phyloP scores from a whole-genome alignment of 64 coral and sea anemone species.

The Platygyra sinensis region DNA sequence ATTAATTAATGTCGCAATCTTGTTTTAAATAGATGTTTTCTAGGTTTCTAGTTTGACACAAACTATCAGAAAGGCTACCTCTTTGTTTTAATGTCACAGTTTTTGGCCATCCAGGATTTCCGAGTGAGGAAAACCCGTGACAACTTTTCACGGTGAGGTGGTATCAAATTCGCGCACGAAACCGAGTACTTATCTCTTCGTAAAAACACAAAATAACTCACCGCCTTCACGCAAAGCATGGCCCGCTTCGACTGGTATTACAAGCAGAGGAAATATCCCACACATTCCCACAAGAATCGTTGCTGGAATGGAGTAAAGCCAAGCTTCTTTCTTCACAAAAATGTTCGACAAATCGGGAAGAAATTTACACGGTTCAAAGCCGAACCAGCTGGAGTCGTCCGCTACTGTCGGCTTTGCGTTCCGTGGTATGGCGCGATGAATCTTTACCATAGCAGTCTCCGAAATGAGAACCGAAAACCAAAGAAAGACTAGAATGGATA shows the following conservation, averaged over 20 bases:
- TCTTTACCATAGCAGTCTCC: conserved; percentile 81
- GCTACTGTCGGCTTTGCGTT: conserved; percentile 43
- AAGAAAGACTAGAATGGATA: neutral
- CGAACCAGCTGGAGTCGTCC: conserved; percentile 19
- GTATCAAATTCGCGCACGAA: neutral
- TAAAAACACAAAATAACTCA: conserved; percentile 10
- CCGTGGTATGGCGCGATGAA: conserved; percentile 77
- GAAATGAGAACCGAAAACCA: conserved; percentile 19
- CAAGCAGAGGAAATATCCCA: conserved; percentile 90
- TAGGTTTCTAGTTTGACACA: neutral
- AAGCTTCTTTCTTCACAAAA: conserved; percentile 85
- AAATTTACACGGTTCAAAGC: conserved; percentile 54
- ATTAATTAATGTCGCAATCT: neutral
- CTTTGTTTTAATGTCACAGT: too few species aligned
- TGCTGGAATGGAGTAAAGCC: conserved; percentile 87
- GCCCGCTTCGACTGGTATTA: conserved; percentile 90
- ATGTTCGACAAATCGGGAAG: conserved; percentile 81
- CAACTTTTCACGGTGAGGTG: neutral
- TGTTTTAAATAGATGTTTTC: neutral
- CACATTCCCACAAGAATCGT: conserved; percentile 93
- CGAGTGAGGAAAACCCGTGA: neutral
- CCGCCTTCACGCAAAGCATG: conserved; percentile 97
- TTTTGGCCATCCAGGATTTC: too few species aligned
- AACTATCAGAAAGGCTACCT: neutral
- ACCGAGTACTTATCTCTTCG: too few species aligned